Evolutionary conservation across 2,888 invertebrate genomes (phyloP).

Genomic region (Callyntrura guangdongensis): DNA sequence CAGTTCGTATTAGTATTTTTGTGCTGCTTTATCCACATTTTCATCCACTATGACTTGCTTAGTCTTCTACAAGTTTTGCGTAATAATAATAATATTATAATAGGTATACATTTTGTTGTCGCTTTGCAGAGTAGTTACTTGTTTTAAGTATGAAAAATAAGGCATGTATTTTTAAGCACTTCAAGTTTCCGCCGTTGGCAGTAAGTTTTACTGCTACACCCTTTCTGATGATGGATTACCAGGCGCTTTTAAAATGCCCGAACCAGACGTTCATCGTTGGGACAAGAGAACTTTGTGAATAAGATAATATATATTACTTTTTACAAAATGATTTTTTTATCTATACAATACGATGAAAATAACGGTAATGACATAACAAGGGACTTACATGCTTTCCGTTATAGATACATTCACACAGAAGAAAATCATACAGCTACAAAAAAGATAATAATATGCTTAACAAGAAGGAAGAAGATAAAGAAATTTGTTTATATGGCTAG

Average conservation of each 20-base stretch:
- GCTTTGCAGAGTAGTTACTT: conserved; percentile 18
- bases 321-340: neutral
- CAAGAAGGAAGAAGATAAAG: neutral
- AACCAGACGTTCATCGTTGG: conserved; percentile 41
- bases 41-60: neutral
- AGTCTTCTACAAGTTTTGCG: neutral
- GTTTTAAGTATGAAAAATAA: conserved; percentile 66
- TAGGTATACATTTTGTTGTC: conserved; percentile 2
- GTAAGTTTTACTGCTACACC: neutral
- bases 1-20: conserved; percentile 4
- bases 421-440: neutral
- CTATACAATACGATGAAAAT: neutral
- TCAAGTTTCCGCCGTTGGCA: neutral
- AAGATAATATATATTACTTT: neutral
- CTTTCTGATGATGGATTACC: conserved; percentile 21
- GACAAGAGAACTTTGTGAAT: neutral
- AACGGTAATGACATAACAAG: neutral
- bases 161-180: conserved; percentile 56
- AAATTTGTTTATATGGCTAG: neutral
- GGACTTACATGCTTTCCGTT: neutral
- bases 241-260: neutral
- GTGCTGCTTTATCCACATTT: conserved; percentile 2
- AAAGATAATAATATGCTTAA: neutral
- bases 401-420: conserved; percentile 14
- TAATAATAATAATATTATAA: neutral